Conservation (phyloP, 1,140 invertebrate species). For the Gerris buenoi region DNA sequence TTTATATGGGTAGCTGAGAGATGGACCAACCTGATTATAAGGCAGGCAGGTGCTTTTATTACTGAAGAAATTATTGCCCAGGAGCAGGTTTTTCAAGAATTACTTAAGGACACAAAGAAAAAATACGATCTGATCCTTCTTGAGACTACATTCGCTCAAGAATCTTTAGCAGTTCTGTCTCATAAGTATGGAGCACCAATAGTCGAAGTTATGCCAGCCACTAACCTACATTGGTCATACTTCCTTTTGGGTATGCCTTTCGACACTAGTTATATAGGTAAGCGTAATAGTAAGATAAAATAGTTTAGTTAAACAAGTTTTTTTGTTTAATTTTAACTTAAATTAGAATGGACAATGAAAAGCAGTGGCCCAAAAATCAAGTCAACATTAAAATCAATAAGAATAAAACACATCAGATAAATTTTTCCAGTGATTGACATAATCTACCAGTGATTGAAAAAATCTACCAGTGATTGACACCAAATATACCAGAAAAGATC, state of each 20-base stretch:
- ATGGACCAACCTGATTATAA: background rate
- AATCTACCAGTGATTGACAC: too few relatives aligned
- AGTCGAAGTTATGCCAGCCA: constrained; percentile 11
- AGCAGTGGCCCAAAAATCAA: background rate
- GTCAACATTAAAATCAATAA: background rate
- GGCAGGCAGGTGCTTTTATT: background rate
- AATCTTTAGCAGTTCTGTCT: constrained; percentile 21
- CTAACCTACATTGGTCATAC: background rate
- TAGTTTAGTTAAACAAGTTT: background rate
- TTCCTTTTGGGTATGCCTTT: background rate
- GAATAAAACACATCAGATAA: background rate
- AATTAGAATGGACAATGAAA: background rate
- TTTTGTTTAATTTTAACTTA: background rate
- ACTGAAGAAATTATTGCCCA: background rate
- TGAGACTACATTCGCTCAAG: constrained; percentile 24
- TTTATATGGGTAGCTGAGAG: background rate
- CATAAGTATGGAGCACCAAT: constrained; percentile 22
- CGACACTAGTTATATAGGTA: constrained; percentile 2
- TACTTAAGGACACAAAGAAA: constrained; percentile 4
- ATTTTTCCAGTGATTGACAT: too few relatives aligned
- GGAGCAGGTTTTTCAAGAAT: background rate
- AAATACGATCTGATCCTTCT: constrained; percentile 25
- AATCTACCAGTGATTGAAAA: too few relatives aligned
- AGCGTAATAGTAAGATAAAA: background rate
- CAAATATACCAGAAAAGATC: too few relatives aligned